These are phyloP conservation scores for Engystomops pustulosus DNA, from an alignment of 2,113 vertebrate genomes.

Conservation along the genomic window DNA sequence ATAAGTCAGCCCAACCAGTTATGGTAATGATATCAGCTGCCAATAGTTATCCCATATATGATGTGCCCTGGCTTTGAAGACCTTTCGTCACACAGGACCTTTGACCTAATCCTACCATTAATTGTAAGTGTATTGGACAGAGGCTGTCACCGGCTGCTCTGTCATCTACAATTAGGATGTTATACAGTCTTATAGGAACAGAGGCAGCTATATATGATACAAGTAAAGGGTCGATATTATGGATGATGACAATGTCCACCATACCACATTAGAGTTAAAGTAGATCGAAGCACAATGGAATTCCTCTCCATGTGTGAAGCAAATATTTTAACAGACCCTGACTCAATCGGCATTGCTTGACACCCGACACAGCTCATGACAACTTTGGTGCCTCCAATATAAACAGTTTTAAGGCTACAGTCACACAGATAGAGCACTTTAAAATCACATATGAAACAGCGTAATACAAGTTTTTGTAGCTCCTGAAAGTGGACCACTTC, in stretches of 20 bases:
- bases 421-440: too few species aligned
- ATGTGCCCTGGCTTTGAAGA: background rate
- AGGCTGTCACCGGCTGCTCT: background rate
- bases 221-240: background rate
- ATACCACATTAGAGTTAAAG: background rate
- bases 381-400: too few species aligned
- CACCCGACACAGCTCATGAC: too few species aligned
- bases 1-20: background rate
- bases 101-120: slow-evolving; percentile 19
- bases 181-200: background rate
- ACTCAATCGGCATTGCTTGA: too few species aligned
- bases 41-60: slow-evolving; percentile 4
- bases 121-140: background rate
- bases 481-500: too few species aligned
- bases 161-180: background rate
- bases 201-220: background rate
- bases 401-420: too few species aligned
- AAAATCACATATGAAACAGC: too few species aligned
- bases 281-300: background rate
- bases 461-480: too few species aligned
- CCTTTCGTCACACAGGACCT: slow-evolving; percentile 1
- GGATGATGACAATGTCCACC: background rate
- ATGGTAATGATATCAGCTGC: slow-evolving; percentile 36
- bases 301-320: background rate
- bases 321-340: background rate